phyloP scores from a whole-genome alignment of 2,797 vertebrate species.

The Hoplostethus atlanticus region DNA sequence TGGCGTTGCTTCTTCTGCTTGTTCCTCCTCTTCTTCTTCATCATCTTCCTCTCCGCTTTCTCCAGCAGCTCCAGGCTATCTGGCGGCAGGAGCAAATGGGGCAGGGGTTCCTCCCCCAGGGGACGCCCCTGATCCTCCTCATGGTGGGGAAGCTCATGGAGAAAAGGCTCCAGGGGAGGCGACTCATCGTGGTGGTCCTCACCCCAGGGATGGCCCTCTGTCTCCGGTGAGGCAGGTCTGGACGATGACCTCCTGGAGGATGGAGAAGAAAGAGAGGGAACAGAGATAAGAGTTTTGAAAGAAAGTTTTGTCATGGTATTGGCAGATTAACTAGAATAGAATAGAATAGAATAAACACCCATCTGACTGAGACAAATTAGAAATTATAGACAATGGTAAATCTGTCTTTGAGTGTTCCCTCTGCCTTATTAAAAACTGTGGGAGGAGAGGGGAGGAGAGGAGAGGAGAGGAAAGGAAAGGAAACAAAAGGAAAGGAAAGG shows the following conservation, averaged over 20 bases:
- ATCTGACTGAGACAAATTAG: too few relatives aligned
- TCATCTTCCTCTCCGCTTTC: slow-evolving; percentile 84
- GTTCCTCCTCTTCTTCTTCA: slow-evolving; percentile 84
- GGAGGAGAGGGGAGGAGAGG: background rate
- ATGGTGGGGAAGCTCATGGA: slow-evolving; percentile 78
- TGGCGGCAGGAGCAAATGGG: slow-evolving; percentile 76
- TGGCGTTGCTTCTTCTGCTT: slow-evolving; percentile 86
- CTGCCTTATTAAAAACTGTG: too few relatives aligned
- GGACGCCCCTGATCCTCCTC: slow-evolving; percentile 71
- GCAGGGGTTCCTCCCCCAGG: slow-evolving; percentile 73
- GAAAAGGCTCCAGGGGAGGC: slow-evolving; percentile 75
- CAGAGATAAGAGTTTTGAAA: slow-evolving; percentile 3
- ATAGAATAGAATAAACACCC: background rate
- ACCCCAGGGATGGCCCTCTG: slow-evolving; percentile 28
- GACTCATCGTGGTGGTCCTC: slow-evolving; percentile 64
- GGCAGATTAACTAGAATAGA: background rate
- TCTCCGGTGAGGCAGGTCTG: slow-evolving; percentile 42
- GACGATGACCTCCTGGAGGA: slow-evolving; percentile 59
- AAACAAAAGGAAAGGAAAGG: background rate
- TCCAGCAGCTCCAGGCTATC: slow-evolving; percentile 82
- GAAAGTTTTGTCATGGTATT: background rate
- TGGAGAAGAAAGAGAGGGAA: slow-evolving; percentile 9
- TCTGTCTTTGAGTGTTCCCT: too few relatives aligned
- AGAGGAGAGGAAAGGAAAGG: background rate
- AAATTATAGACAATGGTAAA: too few relatives aligned